phyloP scores from a whole-genome alignment of 2,113 vertebrate genomes.

The Leucopternis melanops region DNA sequence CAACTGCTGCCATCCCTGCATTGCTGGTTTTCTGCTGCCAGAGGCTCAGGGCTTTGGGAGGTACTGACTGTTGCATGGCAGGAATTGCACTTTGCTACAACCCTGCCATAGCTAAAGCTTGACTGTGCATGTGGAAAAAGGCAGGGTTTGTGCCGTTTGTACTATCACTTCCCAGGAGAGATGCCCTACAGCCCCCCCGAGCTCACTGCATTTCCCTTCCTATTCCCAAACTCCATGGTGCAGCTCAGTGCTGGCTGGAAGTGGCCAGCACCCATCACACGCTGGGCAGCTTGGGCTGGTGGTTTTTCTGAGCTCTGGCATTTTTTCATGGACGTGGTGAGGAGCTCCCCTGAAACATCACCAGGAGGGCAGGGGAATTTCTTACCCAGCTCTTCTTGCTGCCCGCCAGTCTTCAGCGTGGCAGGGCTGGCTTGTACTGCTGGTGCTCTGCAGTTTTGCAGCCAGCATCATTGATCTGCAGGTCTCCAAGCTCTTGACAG shows the following conservation, averaged over 20 bases:
- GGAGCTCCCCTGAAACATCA: background rate
- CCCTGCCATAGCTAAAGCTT: background rate
- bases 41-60: background rate
- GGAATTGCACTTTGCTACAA: background rate
- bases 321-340: background rate
- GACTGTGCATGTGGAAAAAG: background rate
- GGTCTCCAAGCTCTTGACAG: background rate
- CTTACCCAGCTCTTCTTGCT: background rate
- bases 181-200: background rate
- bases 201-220: background rate
- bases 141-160: background rate
- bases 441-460: background rate
- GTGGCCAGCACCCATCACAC: background rate
- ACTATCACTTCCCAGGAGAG: background rate
- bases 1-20: background rate
- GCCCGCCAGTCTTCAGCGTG: background rate
- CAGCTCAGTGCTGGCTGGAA: background rate
- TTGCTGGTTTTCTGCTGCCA: background rate
- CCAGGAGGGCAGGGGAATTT: background rate
- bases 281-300: accelerated
- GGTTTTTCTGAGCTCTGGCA: background rate
- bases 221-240: background rate
- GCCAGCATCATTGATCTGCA: background rate
- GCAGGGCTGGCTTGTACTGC: background rate
- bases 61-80: background rate